phyloP scores from a whole-genome alignment of 2,797 vertebrate species.

The Eulemur rubriventer region DNA sequence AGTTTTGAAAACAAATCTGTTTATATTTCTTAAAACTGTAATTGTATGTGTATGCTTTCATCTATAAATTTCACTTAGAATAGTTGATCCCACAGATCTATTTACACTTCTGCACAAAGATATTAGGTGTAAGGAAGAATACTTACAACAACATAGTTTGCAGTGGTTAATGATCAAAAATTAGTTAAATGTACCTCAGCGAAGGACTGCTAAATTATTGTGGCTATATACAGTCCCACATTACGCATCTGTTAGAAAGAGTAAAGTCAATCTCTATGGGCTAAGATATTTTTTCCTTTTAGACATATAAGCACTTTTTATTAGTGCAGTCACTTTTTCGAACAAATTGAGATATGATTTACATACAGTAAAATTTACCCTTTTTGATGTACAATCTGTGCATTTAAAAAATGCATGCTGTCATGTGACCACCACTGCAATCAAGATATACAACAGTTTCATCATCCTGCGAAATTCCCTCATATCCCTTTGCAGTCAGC shows the following conservation, averaged over 20 bases:
- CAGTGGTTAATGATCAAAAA: not conserved
- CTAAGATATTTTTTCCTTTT: not conserved
- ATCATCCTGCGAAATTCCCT: not conserved
- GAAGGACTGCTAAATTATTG: not conserved
- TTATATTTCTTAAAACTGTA: not conserved
- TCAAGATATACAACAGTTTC: not conserved
- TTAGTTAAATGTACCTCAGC: not conserved
- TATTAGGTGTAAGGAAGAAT: not conserved
- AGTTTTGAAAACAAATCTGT: slow-evolving; percentile 35
- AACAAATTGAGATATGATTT: not conserved
- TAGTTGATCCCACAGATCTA: not conserved
- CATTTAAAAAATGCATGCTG: not conserved
- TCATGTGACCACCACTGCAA: not conserved
- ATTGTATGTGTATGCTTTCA: not conserved
- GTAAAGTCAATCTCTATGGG: not conserved
- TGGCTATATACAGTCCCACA: not conserved
- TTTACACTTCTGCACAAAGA: not conserved
- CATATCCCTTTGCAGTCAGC: not conserved
- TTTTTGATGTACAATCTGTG: not conserved
- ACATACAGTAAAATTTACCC: not conserved
- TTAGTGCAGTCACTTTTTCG: not conserved
- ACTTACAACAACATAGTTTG: not conserved
- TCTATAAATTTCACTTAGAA: not conserved
- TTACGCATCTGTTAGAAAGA: not conserved
- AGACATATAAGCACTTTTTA: not conserved